Evolutionary conservation across 2,113 vertebrate species (phyloP), one percentile per base, ranked within the genome.

Genomic region (Pagrus major): DNA sequence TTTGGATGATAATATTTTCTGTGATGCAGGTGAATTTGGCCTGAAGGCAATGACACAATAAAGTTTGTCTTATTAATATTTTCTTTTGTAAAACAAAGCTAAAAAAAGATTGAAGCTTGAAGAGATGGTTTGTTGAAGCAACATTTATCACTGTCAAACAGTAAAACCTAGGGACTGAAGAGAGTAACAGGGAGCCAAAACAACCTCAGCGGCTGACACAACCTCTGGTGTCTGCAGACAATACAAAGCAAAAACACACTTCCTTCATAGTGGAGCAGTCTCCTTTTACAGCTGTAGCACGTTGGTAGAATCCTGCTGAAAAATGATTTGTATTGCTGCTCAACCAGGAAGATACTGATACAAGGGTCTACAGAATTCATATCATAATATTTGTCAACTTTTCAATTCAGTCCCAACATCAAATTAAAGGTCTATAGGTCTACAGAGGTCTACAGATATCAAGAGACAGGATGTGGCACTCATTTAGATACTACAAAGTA

Each of bases 111-210:
- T n/a, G n/a, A n/a, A n/a, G n/a, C n/a, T n/a, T n/a, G n/a, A n/a
- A n/a, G n/a, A n/a, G n/a, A n/a, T 51, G 37, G 5, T 54, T 12
- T 51, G 14, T 4, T 42, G 64, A 33, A 33, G 54, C 56, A 59
- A 61, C 86, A 78, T 85, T 54, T 21, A 65, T 85, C 67, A 72
- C 9, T 42, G 67, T 80, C 71, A 58, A 33, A 64, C n/a, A 37
- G 23, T 4, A 54, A 51, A 63, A 56, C 15, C 33, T 33, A 25
- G 21, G 47, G 35, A 23, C 0, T 83, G 61, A 80, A 67, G 44
- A 67, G 47, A 72, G 35, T 6, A 67, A 59, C 44, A 60, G 21
- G 49, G 55, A 54, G 73, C 37, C 42, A 52, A 31, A 78, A 65
- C 33, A 55, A 23, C 6, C 18, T 20, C 47, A 37, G 35, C 56